A percentile compares a stretch with the other conserved stretches of the same genome.
Evolutionary conservation across 2,888 invertebrate genomes (phyloP).

Genomic region (Creontiades dilutus): DNA sequence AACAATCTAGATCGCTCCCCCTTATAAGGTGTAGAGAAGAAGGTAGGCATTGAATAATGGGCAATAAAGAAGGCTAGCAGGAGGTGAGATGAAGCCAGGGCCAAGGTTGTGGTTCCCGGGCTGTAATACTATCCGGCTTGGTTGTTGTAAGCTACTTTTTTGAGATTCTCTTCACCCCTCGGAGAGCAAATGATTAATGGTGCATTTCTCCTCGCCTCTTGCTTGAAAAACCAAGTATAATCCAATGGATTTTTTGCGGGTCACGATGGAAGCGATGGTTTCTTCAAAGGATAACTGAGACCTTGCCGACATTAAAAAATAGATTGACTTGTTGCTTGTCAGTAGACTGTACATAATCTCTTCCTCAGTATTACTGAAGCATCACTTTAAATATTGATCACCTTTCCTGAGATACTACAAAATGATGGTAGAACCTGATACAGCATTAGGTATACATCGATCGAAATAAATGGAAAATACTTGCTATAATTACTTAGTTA

Average conservation of each 20-base stretch:
- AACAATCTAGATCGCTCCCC: background rate
- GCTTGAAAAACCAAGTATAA: background rate
- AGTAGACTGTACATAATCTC: background rate
- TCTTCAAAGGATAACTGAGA: slow-evolving; percentile 9
- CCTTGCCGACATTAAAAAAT: background rate
- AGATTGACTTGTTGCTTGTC: background rate
- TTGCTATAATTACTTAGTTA: no score
- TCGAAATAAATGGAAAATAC: no score
- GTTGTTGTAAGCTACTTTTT: slow-evolving; percentile 7
- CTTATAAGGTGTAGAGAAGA: background rate
- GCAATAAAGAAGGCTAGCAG: slow-evolving; percentile 21
- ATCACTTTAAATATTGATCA: no score
- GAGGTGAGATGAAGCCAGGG: slow-evolving; percentile 5
- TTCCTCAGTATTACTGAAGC: no score
- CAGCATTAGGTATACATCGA: no score
- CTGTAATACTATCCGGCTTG: slow-evolving; percentile 14
- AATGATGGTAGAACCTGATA: no score
- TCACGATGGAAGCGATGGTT: background rate
- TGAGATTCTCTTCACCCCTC: slow-evolving; percentile 14
- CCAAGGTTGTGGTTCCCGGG: background rate
- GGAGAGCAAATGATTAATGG: slow-evolving; percentile 20
- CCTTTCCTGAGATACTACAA: no score
- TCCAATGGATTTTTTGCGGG: slow-evolving; percentile 1
- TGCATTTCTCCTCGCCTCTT: background rate
- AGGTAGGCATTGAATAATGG: slow-evolving; percentile 18